Conservation (phyloP, 2,797 vertebrate genomes). For the Acipenser oxyrinchus region DNA sequence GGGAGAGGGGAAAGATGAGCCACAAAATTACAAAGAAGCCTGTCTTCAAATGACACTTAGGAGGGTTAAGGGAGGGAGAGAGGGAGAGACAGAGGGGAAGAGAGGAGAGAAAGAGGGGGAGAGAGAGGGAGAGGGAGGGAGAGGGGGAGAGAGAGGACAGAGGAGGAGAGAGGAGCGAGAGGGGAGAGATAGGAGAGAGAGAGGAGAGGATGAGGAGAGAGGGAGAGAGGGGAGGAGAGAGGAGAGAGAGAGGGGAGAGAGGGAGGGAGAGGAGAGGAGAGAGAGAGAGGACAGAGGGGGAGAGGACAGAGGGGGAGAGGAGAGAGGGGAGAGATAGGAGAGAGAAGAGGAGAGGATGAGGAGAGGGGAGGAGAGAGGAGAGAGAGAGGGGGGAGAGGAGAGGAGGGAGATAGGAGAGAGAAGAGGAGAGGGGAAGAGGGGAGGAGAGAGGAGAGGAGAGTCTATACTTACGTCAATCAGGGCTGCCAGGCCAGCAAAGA, state of each 20-base stretch:
- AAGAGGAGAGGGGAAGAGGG: neutral
- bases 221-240: constrained; percentile 14
- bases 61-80: neutral
- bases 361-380: neutral
- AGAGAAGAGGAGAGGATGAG: neutral
- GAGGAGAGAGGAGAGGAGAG: constrained; percentile 10
- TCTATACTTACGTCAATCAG: constrained; percentile 84
- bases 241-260: neutral
- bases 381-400: neutral
- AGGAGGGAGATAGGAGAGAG: neutral
- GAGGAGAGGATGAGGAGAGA: constrained; percentile 19
- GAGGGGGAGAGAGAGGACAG: constrained; percentile 22
- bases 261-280: neutral
- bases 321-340: neutral
- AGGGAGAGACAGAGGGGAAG: neutral
- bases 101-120: neutral
- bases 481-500: constrained; percentile 84
- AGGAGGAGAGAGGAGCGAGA: neutral
- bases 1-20: no score
- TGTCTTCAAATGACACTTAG: no score
- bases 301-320: neutral
- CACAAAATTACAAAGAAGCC: no score
- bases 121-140: constrained; percentile 17
- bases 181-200: constrained; percentile 15
- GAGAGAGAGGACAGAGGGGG: neutral